Evolutionary conservation across 64 coral and sea anemone species (phyloP), one percentile per base, ranked within the genome.

Genomic region (Stichodactyla mertensii): DNA sequence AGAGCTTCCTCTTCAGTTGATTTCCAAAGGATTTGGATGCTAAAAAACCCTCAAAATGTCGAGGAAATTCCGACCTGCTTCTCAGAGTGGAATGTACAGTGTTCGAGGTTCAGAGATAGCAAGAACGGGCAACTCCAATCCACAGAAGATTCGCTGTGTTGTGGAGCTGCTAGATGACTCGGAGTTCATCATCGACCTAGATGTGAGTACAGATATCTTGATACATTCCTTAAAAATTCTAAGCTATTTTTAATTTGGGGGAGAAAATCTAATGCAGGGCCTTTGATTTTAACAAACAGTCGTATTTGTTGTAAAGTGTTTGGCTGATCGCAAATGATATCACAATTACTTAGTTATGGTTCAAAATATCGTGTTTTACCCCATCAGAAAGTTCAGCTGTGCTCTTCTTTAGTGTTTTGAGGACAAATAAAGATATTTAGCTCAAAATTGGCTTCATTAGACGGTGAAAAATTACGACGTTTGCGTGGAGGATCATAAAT

Each of bases 31-130:
- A 74, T 74, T 74, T 81, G 6, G 51, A 79, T 79, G 45, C 77
- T 18, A 15, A 5, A 79, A 45, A 19, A 20, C 51, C 36, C 36
- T 81, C 36, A 54, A 56, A 66, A 96, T 96, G 94, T 96, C 94
- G 66, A 86, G 91, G 52, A 92, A 92, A 90, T 96, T 96, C 86
- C 90, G 94, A 16, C 91, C 94, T 14, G 88, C 86, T 80, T 93
- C 94, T 45, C 94, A 96, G 52, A 96, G 94, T 79, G 94, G 94
- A 52, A 96, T 96, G 56, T 96, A 96, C 84, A 96, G 94, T 55
- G 94, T 96, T 27, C 91, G 94, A 22, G 91, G 94, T 52, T 96
- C 94, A 0, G 94, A 96, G 77, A 67, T 96, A 56, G 94, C 94
- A 16, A 91, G 94, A 51, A 92, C 85, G 45, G 94, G 94, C 67